A percentile compares a stretch with the other conserved stretches of the same genome.
phyloP scores from a whole-genome alignment of 1,140 invertebrate genomes.

The Pogonognathellus flavescens region DNA sequence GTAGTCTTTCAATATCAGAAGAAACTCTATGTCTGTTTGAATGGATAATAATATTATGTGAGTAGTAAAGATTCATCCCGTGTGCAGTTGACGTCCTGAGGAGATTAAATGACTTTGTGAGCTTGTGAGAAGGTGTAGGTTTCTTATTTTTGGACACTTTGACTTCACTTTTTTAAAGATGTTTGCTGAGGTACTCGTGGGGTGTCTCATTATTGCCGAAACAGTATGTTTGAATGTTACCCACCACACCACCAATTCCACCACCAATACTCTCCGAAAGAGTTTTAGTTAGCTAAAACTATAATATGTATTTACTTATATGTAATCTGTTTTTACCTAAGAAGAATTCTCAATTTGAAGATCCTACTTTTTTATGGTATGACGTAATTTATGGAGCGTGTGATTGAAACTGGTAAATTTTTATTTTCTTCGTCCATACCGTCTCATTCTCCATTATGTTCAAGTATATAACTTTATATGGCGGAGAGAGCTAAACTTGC shows the following conservation, averaged over 20 bases:
- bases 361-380: constrained; percentile 26
- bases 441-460: constrained; percentile 17
- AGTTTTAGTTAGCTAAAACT: background rate
- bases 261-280: background rate
- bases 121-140: constrained; percentile 38
- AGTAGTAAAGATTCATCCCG: background rate
- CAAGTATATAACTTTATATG: constrained; percentile 47
- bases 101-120: constrained; percentile 52
- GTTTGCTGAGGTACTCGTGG: constrained; percentile 28
- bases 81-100: constrained; percentile 42
- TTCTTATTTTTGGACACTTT: constrained; percentile 53
- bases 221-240: background rate
- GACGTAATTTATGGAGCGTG: constrained; percentile 47
- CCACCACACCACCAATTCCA: background rate
- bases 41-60: background rate
- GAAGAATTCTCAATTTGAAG: background rate
- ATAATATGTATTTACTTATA: background rate
- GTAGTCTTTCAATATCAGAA: background rate
- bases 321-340: too few species aligned
- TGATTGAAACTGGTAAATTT: constrained; percentile 52
- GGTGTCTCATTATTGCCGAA: constrained; percentile 50
- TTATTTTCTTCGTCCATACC: constrained; percentile 23
- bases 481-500: constrained; percentile 6
- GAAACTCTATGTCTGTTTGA: too few species aligned
- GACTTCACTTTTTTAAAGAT: constrained; percentile 4